Base-by-base conservation (phyloP, 2,113 vertebrate genomes). In the Gavia stellata region DNA sequence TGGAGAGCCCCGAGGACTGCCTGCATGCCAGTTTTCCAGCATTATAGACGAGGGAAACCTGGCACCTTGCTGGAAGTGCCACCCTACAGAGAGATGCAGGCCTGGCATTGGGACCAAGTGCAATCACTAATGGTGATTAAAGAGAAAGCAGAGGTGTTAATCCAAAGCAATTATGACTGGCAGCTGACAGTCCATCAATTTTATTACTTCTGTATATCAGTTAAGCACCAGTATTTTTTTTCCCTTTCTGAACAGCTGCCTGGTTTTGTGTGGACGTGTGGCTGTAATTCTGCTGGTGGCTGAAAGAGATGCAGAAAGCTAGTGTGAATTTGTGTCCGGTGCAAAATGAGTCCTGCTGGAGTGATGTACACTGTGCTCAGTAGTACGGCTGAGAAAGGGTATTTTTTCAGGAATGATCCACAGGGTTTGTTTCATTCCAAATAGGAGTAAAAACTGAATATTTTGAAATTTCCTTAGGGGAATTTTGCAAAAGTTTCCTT, bases 141-240 rank as follows among this genome's bases (percentile, higher is more conserved):
- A 80, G 71, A 82, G 47, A 89, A 94, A 88, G 81, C 40, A 82
- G 62, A 82, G 29, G n/a, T 66, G 83, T 72, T 90, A 94, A 94
- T 81, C 45, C 77, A 65, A 89, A 85, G 70, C 74, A 85, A 87
- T 71, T 70, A 72, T 36, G 72, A 36, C 33, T 88, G 78, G 16
- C 26, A 88, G 87, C 78, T 94, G 63, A 73, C 52, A 88, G 49
- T 80, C 50, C 79, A 91, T 85, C 84, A 82, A 21, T 93, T 96
- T 90, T 92, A 75, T 92, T 89, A 62, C 78, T 50, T 94, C 49
- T 72, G 4, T 82, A 19, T 68, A 63, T 63, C 55, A 62, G 49
- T 70, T 95, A 92, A 88, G 40, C 29, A 72, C 12, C 10, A 55
- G 17, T 38, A 45, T 34, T 79, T 78, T 80, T 58, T 44, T 34